phyloP scores from a whole-genome alignment of 2,113 vertebrate species.

The Saguinus imperator region DNA sequence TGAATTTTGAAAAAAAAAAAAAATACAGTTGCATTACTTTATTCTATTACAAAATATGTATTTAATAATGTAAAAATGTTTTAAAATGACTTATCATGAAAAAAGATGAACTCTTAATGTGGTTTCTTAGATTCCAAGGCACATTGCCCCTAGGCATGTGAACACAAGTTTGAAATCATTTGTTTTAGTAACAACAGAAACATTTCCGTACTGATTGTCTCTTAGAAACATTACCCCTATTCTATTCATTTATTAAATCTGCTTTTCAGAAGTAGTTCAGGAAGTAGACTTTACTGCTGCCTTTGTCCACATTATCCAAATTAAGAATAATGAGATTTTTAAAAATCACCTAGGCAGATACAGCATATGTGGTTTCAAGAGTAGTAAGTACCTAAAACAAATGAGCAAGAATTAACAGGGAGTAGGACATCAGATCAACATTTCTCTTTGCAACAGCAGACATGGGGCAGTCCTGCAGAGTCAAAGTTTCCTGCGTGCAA shows the following conservation, averaged over 20 bases:
- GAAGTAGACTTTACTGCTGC: slow-evolving; percentile 9
- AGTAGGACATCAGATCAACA: background rate
- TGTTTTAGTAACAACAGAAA: slow-evolving; percentile 8
- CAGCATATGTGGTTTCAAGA: background rate
- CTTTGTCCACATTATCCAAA: slow-evolving; percentile 24
- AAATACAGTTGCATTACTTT: background rate
- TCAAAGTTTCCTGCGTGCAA: background rate
- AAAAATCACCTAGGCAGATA: slow-evolving; percentile 18
- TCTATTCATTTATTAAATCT: slow-evolving; percentile 36
- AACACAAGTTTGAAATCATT: background rate
- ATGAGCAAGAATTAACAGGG: background rate
- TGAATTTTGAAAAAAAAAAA: background rate
- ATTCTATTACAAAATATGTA: background rate
- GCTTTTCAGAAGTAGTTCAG: slow-evolving; percentile 38
- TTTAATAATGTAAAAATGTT: background rate
- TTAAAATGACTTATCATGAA: background rate
- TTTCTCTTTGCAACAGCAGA: background rate
- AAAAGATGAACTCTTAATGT: background rate
- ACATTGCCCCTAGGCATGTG: background rate
- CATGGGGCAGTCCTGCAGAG: background rate
- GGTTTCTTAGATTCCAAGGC: background rate
- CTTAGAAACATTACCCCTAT: background rate
- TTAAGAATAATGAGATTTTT: background rate
- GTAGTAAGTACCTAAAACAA: slow-evolving; percentile 3
- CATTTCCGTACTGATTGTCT: background rate